Evolutionary conservation across 2,113 vertebrate genomes (phyloP).

Genomic region (Coreoperca whiteheadi): DNA sequence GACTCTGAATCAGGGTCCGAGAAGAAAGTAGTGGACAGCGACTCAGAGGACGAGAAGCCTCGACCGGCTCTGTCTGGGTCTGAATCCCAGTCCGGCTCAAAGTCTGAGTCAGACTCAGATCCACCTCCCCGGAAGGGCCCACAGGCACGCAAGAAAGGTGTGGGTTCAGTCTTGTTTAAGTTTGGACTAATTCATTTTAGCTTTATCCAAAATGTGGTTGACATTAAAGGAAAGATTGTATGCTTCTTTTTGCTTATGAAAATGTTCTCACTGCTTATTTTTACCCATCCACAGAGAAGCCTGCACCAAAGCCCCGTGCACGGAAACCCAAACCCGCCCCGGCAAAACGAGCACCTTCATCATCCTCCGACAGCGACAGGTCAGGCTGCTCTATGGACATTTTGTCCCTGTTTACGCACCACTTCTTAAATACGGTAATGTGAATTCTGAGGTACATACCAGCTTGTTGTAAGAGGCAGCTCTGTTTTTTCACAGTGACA

Average conservation of each 20-base stretch:
- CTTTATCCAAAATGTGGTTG: neutral
- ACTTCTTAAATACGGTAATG: neutral
- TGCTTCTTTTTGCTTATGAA: neutral
- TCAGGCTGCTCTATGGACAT: slow-evolving; percentile 55
- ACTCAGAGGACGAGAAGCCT: slow-evolving; percentile 86
- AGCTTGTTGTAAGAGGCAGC: neutral
- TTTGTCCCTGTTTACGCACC: neutral
- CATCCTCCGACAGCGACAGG: slow-evolving; percentile 94
- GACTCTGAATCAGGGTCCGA: slow-evolving; percentile 87
- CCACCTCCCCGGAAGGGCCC: slow-evolving; percentile 89
- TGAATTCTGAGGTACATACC: neutral
- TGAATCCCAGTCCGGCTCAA: slow-evolving; percentile 86
- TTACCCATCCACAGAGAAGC: slow-evolving; percentile 83
- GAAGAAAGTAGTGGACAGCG: slow-evolving; percentile 79
- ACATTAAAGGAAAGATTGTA: neutral
- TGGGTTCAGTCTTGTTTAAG: neutral
- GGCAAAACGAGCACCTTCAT: slow-evolving; percentile 82
- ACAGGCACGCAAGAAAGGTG: slow-evolving; percentile 91
- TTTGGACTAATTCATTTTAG: neutral
- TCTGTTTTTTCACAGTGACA: slow-evolving; percentile 82
- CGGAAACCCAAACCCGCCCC: slow-evolving; percentile 89
- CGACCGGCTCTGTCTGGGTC: slow-evolving; percentile 84
- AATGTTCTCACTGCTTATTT: neutral
- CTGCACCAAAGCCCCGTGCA: slow-evolving; percentile 90
- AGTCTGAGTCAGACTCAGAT: slow-evolving; percentile 90